Conservation (phyloP, 2,113 vertebrate species). For the Tonatia bakeri region DNA sequence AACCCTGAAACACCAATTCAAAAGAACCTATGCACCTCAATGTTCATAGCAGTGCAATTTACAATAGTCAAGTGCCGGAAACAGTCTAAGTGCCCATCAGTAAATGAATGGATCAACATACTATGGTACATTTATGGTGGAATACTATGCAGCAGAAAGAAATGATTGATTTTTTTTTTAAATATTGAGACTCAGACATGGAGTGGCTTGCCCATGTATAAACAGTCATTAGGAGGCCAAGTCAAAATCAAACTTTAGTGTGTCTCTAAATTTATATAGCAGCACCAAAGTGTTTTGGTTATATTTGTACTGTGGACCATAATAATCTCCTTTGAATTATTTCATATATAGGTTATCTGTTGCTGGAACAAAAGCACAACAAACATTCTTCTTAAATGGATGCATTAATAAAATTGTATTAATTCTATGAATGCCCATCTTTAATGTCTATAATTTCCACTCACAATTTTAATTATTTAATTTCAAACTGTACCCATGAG, state of each 20-base stretch:
- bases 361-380: neutral
- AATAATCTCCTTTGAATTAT: neutral
- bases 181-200: neutral
- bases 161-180: neutral
- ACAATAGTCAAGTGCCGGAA: too few relatives aligned
- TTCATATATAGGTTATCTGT: neutral
- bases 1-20: too few relatives aligned
- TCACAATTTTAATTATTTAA: neutral
- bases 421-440: neutral
- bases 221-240: neutral
- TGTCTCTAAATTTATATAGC: neutral
- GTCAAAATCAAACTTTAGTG: neutral
- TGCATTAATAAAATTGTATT: neutral
- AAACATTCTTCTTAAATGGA: conserved; percentile 23
- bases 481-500: neutral
- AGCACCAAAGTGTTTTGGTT: neutral
- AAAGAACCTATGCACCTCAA: too few relatives aligned
- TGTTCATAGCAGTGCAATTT: too few relatives aligned
- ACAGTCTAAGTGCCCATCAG: too few relatives aligned
- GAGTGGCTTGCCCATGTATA: neutral
- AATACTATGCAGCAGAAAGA: too few relatives aligned
- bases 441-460: neutral
- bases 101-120: too few relatives aligned
- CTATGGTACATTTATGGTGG: too few relatives aligned
- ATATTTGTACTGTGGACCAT: neutral